Evolutionary conservation across 2,888 invertebrate species (phyloP), one percentile per base, ranked within the genome.

Genomic region (Microctonus aethiopoides): DNA sequence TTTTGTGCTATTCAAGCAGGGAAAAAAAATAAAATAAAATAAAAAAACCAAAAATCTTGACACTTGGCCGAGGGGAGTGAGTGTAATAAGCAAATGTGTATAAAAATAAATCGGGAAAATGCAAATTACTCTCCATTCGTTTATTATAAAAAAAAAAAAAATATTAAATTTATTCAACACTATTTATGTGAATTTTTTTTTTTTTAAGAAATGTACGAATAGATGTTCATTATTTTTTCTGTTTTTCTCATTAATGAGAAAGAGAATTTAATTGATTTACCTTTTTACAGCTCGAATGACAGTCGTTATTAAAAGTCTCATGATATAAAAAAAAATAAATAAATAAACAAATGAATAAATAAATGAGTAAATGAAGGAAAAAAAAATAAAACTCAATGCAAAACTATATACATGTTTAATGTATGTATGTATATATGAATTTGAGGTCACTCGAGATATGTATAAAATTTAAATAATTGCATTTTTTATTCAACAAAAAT

Each of bases 401-500:
- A n/a, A 26, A n/a, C n/a, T n/a, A n/a, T n/a, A n/a, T 54, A 26
- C n/a, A 7, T 26, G 26, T 11, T 54, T 26, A 26, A 13, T 26
- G 16, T 46, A 29, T 46, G n/a, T n/a, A n/a, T n/a, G n/a, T n/a
- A n/a, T n/a, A n/a, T 46, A 59, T 26, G 5, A 11, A 61, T n/a
- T 39, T 5, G 10, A n/a, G 41, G 13, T 46, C 20, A 46, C 39
- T 22, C 16, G 61, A 61, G 61, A 41, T 61, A 61, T 61, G 41
- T 62, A 64, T 54, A 26, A 26, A 64, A 64, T 64, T 64, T 64
- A 26, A 64, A 64, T 64, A 64, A 64, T 64, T 64, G 54, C 39
- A 64, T 64, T 64, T 64, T 64, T 64, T 54, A 62, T 64, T 54
- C 39, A 64, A 46, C 64, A n/a, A 64, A 64, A 41, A n/a, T 56